Conservation (phyloP, 2,888 invertebrate genomes). For the Dioctria linearis region DNA sequence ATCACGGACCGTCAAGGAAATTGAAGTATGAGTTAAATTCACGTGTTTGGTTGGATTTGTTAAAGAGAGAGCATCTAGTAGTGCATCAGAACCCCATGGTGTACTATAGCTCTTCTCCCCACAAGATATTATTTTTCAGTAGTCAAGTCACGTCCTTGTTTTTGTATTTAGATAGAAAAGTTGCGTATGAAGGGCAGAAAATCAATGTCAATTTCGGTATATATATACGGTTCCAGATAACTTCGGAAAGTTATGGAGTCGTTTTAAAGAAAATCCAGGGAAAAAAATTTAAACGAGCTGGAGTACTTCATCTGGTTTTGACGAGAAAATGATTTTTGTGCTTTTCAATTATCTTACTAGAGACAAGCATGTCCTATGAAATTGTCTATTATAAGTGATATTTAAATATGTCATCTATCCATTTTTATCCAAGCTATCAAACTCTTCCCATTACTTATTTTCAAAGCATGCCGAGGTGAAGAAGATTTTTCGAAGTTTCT, state of each 20-base stretch:
- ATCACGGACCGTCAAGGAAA: not conserved
- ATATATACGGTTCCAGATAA: not conserved
- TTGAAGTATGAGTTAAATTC: constrained; percentile 32
- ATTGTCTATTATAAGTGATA: too few species aligned
- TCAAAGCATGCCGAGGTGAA: too few species aligned
- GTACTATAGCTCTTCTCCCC: constrained; percentile 6
- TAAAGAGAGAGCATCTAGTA: constrained; percentile 19
- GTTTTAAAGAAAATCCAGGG: not conserved
- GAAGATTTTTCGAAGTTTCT: too few species aligned
- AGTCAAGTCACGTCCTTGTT: constrained; percentile 57
- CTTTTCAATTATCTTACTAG: too few species aligned
- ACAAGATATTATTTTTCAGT: constrained; percentile 24
- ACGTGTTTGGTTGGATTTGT: constrained; percentile 42
- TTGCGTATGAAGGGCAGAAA: constrained; percentile 58
- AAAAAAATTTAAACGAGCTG: not conserved
- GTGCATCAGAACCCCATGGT: constrained; percentile 28
- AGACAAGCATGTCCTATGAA: too few species aligned
- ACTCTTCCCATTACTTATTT: too few species aligned
- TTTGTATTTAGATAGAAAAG: constrained; percentile 58
- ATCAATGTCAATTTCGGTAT: constrained; percentile 50
- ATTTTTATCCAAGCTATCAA: too few species aligned
- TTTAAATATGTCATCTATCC: too few species aligned
- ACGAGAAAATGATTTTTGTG: too few species aligned
- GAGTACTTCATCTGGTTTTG: too few species aligned
- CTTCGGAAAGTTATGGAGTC: not conserved